Evolutionary conservation across 2,888 invertebrate genomes (phyloP), one percentile per base, ranked within the genome.

Genomic region (Apotomis capreana): DNA sequence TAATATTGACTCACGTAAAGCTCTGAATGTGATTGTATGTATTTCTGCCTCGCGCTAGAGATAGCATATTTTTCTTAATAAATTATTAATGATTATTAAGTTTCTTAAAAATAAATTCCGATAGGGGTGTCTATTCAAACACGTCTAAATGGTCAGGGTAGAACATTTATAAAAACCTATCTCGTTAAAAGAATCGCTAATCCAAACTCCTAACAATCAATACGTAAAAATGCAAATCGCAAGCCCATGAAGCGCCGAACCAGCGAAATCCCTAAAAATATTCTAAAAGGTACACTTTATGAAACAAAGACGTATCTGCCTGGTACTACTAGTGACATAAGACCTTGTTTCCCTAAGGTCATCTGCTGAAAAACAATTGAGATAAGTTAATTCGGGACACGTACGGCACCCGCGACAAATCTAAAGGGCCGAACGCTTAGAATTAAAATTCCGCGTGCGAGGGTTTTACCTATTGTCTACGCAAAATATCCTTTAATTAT

Each of bases 401-500:
- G 80, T 81, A 81, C 80, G 81, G 80, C 79, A 80, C 82, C 79
- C 80, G 77, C 86, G 84, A 86, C 85, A 88, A 90, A 89, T 89
- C 88, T 86, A 88, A 89, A 88, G 81, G 85, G 82, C 77, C 83
- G 82, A 86, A 85, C 84, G 84, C 81, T 87, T 84, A 81, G 85
- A 87, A 90, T 91, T 90, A 88, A 91, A 89, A 91, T 91, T 91
- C 90, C 79, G 86, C 83, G 84, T 85, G 86, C 89, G 84, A 81
- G 79, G 80, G 85, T 83, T 88, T 87, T 87, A 88, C 87, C 87
- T 88, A 89, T 90, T 90, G 89, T 91, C 88, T 88, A 85, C 87
- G 87, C 87, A 88, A 89, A 90, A 89, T 88, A 88, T 87, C 86
- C 87, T 87, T 84, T 90, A 89, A 90, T 90, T 89, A 89, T 88